These are phyloP conservation scores for Dasysyrphus albostriatus DNA, from an alignment of 2,888 invertebrate species.

Conservation along the genomic window DNA sequence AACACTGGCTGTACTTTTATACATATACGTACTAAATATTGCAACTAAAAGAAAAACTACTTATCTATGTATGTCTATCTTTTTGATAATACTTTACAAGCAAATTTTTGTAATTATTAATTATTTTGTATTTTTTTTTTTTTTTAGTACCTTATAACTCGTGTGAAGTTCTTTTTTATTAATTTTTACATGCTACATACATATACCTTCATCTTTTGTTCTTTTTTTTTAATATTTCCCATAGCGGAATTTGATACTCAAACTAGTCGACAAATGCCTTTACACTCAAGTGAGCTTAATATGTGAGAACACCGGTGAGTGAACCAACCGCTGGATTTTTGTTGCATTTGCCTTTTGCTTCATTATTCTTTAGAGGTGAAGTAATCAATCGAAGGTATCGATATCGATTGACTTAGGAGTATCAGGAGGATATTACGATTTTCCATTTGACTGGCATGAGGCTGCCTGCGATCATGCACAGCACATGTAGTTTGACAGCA, in stretches of 20 bases:
- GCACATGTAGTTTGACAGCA: conserved; percentile 40
- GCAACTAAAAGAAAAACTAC: too few relatives aligned
- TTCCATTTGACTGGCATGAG: conserved; percentile 73
- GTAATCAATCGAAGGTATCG: conserved; percentile 71
- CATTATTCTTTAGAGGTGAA: conserved; percentile 59
- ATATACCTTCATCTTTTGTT: background rate
- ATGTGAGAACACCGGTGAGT: conserved; percentile 75
- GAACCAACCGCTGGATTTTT: conserved; percentile 75
- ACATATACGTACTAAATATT: too few relatives aligned
- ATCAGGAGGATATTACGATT: conserved; percentile 77
- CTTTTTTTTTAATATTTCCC: conserved; percentile 56
- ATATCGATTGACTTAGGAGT: conserved; percentile 70
- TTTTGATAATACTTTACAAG: too few relatives aligned
- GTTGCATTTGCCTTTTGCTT: conserved; percentile 62
- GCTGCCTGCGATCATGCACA: conserved; percentile 49
- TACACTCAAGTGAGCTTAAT: conserved; percentile 75
- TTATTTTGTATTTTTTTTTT: background rate
- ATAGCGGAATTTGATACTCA: conserved; percentile 68
- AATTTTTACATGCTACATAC: background rate
- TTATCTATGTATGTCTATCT: too few relatives aligned
- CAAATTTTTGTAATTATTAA: too few relatives aligned
- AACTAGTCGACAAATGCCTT: conserved; percentile 76
- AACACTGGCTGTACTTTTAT: too few relatives aligned
- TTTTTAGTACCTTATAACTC: conserved; percentile 2
- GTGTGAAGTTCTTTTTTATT: conserved; percentile 11